Conservation (phyloP, 2,113 vertebrate genomes). For the Serinus canaria region DNA sequence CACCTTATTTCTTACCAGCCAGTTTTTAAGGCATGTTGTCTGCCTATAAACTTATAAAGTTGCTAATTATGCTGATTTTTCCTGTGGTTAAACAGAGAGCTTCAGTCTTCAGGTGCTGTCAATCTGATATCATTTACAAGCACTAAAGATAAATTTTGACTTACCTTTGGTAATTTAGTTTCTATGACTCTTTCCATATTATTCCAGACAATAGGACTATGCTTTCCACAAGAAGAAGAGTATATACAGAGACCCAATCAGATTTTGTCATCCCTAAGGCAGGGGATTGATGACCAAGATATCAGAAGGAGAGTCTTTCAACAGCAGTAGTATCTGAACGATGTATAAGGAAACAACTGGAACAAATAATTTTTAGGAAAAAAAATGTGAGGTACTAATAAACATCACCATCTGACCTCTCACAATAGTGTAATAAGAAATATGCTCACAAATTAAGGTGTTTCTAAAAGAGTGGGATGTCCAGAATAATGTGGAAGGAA, state of each 20-base stretch:
- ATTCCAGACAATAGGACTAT: constrained; percentile 79
- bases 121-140: constrained; percentile 35
- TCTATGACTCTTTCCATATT: constrained; percentile 81
- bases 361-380: constrained; percentile 73
- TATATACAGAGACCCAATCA: constrained; percentile 67
- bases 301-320: constrained; percentile 69
- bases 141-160: constrained; percentile 65
- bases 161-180: constrained; percentile 72
- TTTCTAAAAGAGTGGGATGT: constrained; percentile 41
- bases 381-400: constrained; percentile 68
- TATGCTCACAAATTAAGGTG: constrained; percentile 47
- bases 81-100: constrained; percentile 1
- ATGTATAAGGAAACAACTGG: constrained; percentile 70
- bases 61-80: not conserved
- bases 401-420: constrained; percentile 69
- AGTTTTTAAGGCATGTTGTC: not conserved
- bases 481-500: constrained; percentile 71
- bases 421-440: constrained; percentile 66
- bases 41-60: not conserved
- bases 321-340: constrained; percentile 71
- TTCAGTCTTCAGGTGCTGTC: constrained; percentile 30
- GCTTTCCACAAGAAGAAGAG: constrained; percentile 69
- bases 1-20: not conserved
- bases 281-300: constrained; percentile 65
- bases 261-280: constrained; percentile 73